Evolutionary conservation across 2,113 vertebrate genomes (phyloP).

Genomic region (Pelecanoides urinatrix): DNA sequence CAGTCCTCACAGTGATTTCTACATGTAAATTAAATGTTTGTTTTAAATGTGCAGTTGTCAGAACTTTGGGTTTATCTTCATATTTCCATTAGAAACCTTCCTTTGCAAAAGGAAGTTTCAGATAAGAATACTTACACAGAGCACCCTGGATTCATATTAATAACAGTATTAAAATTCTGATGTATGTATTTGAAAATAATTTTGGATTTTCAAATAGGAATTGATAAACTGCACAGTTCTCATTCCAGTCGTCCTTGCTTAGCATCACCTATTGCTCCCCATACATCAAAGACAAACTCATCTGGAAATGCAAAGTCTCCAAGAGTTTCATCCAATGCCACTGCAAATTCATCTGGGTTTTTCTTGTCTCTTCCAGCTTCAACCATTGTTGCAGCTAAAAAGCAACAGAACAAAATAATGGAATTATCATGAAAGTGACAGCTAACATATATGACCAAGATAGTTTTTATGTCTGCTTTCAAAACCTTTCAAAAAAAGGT

Average conservation of each 20-base stretch:
- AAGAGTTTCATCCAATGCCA: conserved; percentile 88
- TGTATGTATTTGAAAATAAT: background rate
- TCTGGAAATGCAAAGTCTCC: conserved; percentile 97
- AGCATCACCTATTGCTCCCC: conserved; percentile 93
- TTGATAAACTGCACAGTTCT: background rate
- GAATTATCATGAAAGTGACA: background rate
- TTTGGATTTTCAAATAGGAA: background rate
- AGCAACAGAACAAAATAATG: background rate
- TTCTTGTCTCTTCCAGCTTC: conserved; percentile 92
- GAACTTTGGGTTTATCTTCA: background rate
- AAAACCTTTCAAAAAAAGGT: background rate
- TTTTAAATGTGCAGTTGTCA: background rate
- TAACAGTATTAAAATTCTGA: background rate
- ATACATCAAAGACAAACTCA: conserved; percentile 95
- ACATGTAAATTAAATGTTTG: background rate
- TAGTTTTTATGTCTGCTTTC: background rate
- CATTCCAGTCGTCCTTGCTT: conserved; percentile 80
- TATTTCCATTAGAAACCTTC: background rate
- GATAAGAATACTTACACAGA: background rate
- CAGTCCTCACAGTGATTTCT: background rate
- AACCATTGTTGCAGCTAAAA: conserved; percentile 91
- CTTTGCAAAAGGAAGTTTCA: background rate
- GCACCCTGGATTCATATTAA: background rate
- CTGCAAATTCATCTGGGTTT: conserved; percentile 93
- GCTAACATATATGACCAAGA: background rate